Base-by-base conservation (phyloP, 2,797 vertebrate species). In the Alca torda region DNA sequence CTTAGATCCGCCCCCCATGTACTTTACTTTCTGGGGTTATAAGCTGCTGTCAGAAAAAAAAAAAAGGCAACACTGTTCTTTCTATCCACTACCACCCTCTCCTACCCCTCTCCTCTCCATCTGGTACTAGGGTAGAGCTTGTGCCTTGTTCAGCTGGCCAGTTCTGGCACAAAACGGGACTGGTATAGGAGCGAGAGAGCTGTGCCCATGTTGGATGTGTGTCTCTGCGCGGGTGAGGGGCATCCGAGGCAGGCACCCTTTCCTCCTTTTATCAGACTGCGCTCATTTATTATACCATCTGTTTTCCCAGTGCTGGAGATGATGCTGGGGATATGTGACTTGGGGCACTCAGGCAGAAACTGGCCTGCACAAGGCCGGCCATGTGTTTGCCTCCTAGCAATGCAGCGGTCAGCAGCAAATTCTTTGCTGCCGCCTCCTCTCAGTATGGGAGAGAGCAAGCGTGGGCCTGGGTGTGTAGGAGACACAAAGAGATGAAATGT, bases 331-430 rank as follows among this genome's bases (percentile, higher is more conserved):
- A 54, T 54, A 97, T 96, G 96, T 96, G 69, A 97, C 94, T 65
- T 95, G 65, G 96, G 97, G 96, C 95, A 87, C 96, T 95, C 95
- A 98, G 97, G 97, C 97, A 97, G 97, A 97, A 97, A 95, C 90
- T 97, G 91, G 97, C 94, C 92, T 68, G 98, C 97, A 97, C 96
- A 97, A 89, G 84, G 97, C 97, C 54, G 0, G 97, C 96, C 97
- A 97, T 90, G 90, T 97, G 98, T 97, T 96, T 93, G 96, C 97
- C 97, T 97, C 93, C 75, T 82, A 97, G 96, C 95, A 84, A 97
- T 95, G 94, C 90, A 95, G 65, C 74, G 97, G 94, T 97, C 96
- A 97, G 97, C 96, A 97, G 96, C 95, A 95, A 95, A 97, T 94
- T 96, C 84, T 95, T 97, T 64, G 35, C 84, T 1, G 56, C 97